Conservation (phyloP, 2,797 vertebrate genomes). For the Arrhamphus sclerolepis region DNA sequence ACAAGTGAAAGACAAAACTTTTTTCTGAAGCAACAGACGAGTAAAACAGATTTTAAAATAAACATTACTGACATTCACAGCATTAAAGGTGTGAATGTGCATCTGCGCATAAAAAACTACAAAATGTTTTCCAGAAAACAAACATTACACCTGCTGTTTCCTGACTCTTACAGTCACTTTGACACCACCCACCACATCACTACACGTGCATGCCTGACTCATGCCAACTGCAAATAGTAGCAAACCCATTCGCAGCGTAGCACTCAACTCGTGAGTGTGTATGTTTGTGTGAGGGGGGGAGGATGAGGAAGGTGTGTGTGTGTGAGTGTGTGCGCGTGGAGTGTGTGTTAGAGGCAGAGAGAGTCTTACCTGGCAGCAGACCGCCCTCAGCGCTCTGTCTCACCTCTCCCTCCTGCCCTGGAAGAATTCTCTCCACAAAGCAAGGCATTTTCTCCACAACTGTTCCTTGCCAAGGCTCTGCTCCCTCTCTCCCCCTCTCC, state of each 20-base stretch:
- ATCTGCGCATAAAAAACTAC: constrained; percentile 32
- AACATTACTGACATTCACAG: constrained; percentile 20
- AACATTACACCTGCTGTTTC: constrained; percentile 62
- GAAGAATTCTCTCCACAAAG: constrained; percentile 86
- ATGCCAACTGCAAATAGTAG: constrained; percentile 76
- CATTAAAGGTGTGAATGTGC: constrained; percentile 22
- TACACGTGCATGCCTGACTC: constrained; percentile 71
- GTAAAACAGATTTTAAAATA: constrained; percentile 30
- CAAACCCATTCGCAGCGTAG: constrained; percentile 65
- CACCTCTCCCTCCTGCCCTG: constrained; percentile 84
- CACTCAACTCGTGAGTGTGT: constrained; percentile 49
- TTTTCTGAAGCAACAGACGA: constrained; percentile 33
- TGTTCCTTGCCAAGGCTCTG: constrained; percentile 78
- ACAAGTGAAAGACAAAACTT: constrained; percentile 56
- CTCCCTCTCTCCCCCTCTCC: constrained; percentile 72
- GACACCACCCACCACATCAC: constrained; percentile 69
- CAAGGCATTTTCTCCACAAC: constrained; percentile 86
- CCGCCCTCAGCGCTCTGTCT: constrained; percentile 81
- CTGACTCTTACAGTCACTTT: constrained; percentile 40
- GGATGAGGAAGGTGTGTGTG: constrained; percentile 2
- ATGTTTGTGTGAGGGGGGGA: constrained; percentile 7
- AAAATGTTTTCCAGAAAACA: constrained; percentile 30
- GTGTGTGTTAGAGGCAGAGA: constrained; percentile 26
- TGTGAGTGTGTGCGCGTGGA: constrained; percentile 10
- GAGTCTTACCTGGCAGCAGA: constrained; percentile 84